phyloP scores from a whole-genome alignment of 2,113 vertebrate genomes.

The Stegastes partitus region DNA sequence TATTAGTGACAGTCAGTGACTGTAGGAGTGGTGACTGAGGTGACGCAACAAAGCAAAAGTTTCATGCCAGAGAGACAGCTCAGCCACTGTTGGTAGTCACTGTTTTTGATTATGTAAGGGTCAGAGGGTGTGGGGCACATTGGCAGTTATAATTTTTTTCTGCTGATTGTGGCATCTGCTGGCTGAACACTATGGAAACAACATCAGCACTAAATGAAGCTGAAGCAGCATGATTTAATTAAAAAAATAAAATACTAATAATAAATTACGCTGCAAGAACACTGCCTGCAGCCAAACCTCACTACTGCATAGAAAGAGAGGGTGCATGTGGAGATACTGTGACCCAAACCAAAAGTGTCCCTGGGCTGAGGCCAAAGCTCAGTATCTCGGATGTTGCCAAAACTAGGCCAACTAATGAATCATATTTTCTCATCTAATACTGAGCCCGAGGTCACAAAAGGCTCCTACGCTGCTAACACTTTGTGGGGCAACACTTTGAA shows the following conservation, averaged over 20 bases:
- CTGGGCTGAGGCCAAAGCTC: not conserved
- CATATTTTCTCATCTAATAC: not conserved
- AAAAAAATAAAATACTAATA: not conserved
- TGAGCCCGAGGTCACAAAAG: not conserved
- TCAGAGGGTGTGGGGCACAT: not conserved
- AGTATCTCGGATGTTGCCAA: not conserved
- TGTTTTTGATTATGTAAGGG: not conserved
- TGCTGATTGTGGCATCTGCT: slow-evolving; percentile 23
- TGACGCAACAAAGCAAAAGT: not conserved
- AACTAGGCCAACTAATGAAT: not conserved
- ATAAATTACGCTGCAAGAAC: slow-evolving; percentile 11
- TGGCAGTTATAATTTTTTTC: slow-evolving; percentile 4
- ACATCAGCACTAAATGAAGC: slow-evolving; percentile 33
- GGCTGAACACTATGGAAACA: slow-evolving; percentile 20
- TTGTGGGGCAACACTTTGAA: not conserved
- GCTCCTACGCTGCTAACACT: not conserved
- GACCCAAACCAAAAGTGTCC: not conserved
- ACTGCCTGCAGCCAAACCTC: slow-evolving; percentile 8
- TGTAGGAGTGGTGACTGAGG: not conserved
- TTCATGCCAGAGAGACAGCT: not conserved
- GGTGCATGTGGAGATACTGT: too few species aligned
- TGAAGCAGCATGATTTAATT: slow-evolving; percentile 33
- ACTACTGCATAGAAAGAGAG: not conserved
- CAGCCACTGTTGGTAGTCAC: not conserved
- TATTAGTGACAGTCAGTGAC: slow-evolving; percentile 2